phyloP scores from a whole-genome alignment of 1,140 invertebrate species.

The Atta colombica region DNA sequence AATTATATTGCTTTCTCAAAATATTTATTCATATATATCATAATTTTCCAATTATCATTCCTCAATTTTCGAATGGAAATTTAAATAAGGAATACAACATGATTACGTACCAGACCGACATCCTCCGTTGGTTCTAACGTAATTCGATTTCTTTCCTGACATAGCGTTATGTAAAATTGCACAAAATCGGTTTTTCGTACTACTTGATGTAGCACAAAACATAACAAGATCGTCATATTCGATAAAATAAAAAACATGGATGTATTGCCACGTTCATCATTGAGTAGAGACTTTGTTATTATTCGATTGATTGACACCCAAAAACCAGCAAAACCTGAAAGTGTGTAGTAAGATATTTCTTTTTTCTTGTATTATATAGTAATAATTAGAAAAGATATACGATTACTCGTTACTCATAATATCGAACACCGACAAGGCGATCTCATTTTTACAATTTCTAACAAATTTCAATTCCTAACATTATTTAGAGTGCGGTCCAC shows the following conservation, averaged over 20 bases:
- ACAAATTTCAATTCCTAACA: background rate
- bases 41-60: background rate
- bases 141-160: slow-evolving; percentile 91
- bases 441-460: background rate
- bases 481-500: background rate
- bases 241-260: slow-evolving; percentile 94
- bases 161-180: slow-evolving; percentile 93
- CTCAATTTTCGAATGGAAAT: background rate
- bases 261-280: slow-evolving; percentile 92
- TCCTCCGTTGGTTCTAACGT: slow-evolving; percentile 93
- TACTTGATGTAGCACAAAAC: slow-evolving; percentile 92
- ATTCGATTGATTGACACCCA: slow-evolving; percentile 94
- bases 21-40: background rate
- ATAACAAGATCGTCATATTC: slow-evolving; percentile 91
- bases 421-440: background rate
- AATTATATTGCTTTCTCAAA: background rate
- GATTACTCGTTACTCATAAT: background rate
- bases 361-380: background rate
- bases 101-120: slow-evolving; percentile 90
- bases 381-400: background rate
- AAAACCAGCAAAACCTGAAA: slow-evolving; percentile 93
- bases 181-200: slow-evolving; percentile 93
- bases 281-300: slow-evolving; percentile 92
- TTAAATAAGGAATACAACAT: slow-evolving; percentile 21
- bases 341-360: background rate